Evolutionary conservation across 2,888 invertebrate genomes (phyloP), one percentile per base, ranked within the genome.

Genomic region (Falcaria lacertinaria): DNA sequence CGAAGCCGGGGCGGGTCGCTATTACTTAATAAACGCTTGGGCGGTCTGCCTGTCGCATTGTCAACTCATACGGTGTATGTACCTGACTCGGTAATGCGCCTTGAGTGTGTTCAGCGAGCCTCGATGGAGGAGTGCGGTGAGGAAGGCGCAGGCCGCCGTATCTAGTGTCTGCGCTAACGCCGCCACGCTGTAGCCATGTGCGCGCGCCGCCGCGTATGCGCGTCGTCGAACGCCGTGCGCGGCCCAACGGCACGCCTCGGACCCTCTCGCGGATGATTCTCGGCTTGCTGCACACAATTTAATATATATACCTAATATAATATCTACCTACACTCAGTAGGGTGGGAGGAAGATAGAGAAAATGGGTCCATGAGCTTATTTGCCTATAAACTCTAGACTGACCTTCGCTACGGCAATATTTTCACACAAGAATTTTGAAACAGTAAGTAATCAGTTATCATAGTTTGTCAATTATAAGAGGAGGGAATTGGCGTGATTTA

Each of bases 121-220:
- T 58, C 93, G 94, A 68, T 96, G 94, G 69, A 97, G 94, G 8
- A 94, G 91, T 1, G 95, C 94, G 65, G 95, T 93, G 47, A 97
- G 80, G 79, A 97, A 96, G 49, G 94, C 94, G 66, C 95, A 93
- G 16, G 95, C 94, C 4, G 97, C 90, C 75, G 96, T 95, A 79
- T 97, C 97, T 41, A 97, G 82, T 72, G 95, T 94, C 73, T 97
- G 97, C 1, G 96, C 97, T 25, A 97, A 86, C 0, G 96, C 97
- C n/a, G 96, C 89, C 1, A 97, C 97, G 71, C 96, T 95, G 85
- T 95, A 97, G 0, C 93, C 93, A 59, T 95, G 93, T 43, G 92
- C 90, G 49, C 93, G 91, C 0, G 96, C 96, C 19, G 94, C 91
- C 0, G 92, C 89, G 72, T 96, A 95, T 32, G 96, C 91, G 48